phyloP scores from a whole-genome alignment of 1,140 invertebrate genomes.

The Trichonephila clavata region DNA sequence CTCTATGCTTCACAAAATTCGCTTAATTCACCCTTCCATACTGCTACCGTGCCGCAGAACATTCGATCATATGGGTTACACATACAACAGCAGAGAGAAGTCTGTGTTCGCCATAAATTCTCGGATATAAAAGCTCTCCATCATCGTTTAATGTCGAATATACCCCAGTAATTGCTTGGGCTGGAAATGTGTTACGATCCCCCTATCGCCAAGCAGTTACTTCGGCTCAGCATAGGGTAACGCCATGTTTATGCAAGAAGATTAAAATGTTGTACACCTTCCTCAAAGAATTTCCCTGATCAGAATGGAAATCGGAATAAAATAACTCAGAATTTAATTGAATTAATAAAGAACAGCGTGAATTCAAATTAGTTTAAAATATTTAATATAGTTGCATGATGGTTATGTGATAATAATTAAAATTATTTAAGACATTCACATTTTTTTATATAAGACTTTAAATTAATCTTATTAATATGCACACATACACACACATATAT shows the following conservation, averaged over 20 bases:
- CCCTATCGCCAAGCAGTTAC: neutral
- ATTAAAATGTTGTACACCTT: neutral
- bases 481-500: no score
- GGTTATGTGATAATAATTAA: no score
- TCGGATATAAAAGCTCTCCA: constrained; percentile 57
- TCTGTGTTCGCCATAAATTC: constrained; percentile 56
- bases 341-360: no score
- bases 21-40: constrained; percentile 35
- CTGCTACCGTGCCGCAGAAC: constrained; percentile 54
- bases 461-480: no score
- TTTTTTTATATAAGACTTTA: no score
- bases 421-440: no score
- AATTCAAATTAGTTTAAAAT: no score
- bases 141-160: constrained; percentile 71
- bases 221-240: neutral
- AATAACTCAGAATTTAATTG: no score
- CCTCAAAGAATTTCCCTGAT: neutral
- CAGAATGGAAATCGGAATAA: neutral
- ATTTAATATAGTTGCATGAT: no score
- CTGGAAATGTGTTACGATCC: constrained; percentile 58
- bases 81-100: constrained; percentile 28
- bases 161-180: constrained; percentile 38
- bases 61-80: constrained; percentile 51
- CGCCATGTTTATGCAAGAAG: neutral
- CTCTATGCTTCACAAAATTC: constrained; percentile 17